phyloP scores from a whole-genome alignment of 2,797 vertebrate species.

The Xenops minutus region DNA sequence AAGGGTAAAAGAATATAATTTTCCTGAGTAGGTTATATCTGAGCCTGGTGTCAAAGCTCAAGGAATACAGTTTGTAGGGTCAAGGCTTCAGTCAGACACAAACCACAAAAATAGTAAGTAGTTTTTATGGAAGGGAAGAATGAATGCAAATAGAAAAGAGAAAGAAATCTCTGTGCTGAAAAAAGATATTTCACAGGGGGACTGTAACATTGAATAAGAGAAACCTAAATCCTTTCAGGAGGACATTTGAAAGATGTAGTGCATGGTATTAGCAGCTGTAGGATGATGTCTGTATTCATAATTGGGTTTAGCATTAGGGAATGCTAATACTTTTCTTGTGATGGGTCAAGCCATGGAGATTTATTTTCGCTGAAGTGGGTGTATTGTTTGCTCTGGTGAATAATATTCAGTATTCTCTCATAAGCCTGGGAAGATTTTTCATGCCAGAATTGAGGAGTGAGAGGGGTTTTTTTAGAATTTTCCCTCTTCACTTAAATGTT shows the following conservation, averaged over 20 bases:
- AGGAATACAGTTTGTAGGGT: not conserved
- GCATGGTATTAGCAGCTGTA: not conserved
- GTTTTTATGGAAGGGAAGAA: not conserved
- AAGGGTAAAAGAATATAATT: not conserved
- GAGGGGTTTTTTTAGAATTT: not conserved
- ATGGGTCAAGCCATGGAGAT: not conserved
- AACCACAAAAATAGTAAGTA: not conserved
- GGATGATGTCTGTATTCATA: not conserved
- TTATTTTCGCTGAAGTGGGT: not conserved
- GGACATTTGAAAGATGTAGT: not conserved
- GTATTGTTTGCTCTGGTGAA: not conserved
- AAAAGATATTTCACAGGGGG: not conserved
- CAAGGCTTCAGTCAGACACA: not conserved
- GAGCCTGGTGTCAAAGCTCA: not conserved
- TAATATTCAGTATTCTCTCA: not conserved
- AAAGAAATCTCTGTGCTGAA: not conserved
- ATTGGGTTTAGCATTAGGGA: not conserved
- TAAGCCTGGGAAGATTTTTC: not conserved
- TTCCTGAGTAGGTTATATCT: not conserved
- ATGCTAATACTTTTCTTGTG: not conserved
- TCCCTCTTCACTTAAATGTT: not conserved
- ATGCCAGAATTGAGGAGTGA: not conserved
- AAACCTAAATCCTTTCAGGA: not conserved
- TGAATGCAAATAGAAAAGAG: not conserved
- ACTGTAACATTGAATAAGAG: not conserved